Base-by-base conservation (phyloP, 2,888 invertebrate genomes). In the Ennomos fuscantarius region DNA sequence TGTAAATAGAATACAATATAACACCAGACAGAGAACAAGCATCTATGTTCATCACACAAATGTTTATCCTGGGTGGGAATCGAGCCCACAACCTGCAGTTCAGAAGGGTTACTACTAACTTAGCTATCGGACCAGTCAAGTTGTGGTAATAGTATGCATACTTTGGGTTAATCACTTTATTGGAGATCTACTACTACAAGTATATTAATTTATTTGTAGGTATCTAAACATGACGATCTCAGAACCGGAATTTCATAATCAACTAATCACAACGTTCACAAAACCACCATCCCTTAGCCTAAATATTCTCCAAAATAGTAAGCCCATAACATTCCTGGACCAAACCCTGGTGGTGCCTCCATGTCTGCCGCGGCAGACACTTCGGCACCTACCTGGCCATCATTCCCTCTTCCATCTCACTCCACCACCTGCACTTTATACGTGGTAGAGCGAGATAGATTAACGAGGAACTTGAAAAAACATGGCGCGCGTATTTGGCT, bases 311-410 rank as follows among this genome's bases (percentile, higher is more conserved):
- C 65, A 62, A 70, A 66, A 76, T 75, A 75, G 70, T 62, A 63
- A 72, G 69, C 56, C 54, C 59, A 65, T 67, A 63, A 73, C 60
- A 74, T 72, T 73, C 72, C 73, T 78, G 76, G 79, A 78, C 74
- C 70, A 71, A 70, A 68, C 59, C 74, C 71, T 84, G 91, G 89
- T 90, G 89, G 89, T 90, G 89, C 91, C 87, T 78, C 76, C 73
- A 81, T 87, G 90, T 90, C 90, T 89, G 80, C 64, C 72, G 66
- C 69, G 73, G 82, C 83, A 91, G 91, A 91, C 90, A 85, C 70
- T 70, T 60, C 74, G 90, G 89, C 90, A 87, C 88, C 91, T 89
- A 91, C 90, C 90, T 90, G 89, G 65, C 68, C 67, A 40, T 51
- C 54, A 72, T 76, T 85, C 84, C 87, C 73, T 82, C 52, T 66